Percentiles rank a stretch among this genome's conserved stretches.
These are phyloP conservation scores for Drosophila anomelani DNA, from an alignment of 2,888 invertebrate genomes.

Conservation along the genomic window DNA sequence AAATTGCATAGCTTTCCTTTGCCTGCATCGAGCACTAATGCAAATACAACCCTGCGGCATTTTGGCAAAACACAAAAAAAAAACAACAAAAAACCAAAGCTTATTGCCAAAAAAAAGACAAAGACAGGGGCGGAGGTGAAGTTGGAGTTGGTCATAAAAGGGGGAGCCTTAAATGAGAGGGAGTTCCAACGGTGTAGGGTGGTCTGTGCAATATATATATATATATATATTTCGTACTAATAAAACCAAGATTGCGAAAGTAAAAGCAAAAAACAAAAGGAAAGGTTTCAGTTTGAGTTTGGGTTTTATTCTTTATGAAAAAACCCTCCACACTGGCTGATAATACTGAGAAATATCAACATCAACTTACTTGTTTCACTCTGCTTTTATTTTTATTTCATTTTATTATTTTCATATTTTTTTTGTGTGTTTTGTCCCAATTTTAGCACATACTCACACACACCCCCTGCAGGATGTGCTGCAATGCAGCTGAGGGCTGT, in stretches of 20 bases:
- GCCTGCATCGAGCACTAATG: slow-evolving; percentile 65
- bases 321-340: slow-evolving; percentile 8
- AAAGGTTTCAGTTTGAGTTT: slow-evolving; percentile 3
- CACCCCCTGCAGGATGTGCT: slow-evolving; percentile 18
- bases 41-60: slow-evolving; percentile 81
- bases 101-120: slow-evolving; percentile 75
- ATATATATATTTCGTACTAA: slow-evolving; percentile 65
- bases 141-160: background rate
- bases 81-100: slow-evolving; percentile 53
- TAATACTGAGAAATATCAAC: slow-evolving; percentile 71
- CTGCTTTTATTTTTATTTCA: background rate
- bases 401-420: background rate
- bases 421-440: slow-evolving; percentile 73
- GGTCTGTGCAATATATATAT: slow-evolving; percentile 48
- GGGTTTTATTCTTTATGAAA: slow-evolving; percentile 11
- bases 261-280: slow-evolving; percentile 34
- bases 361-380: slow-evolving; percentile 62
- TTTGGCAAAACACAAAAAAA: slow-evolving; percentile 51
- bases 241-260: slow-evolving; percentile 67
- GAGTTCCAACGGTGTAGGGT: slow-evolving; percentile 26
- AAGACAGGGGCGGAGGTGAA: slow-evolving; percentile 5
- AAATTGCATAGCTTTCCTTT: slow-evolving; percentile 35
- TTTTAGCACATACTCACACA: slow-evolving; percentile 41
- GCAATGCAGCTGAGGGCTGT: slow-evolving; percentile 26
- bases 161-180: background rate